Evolutionary conservation across 2,113 vertebrate genomes (phyloP).

Genomic region (Orientallactaga bullata): DNA sequence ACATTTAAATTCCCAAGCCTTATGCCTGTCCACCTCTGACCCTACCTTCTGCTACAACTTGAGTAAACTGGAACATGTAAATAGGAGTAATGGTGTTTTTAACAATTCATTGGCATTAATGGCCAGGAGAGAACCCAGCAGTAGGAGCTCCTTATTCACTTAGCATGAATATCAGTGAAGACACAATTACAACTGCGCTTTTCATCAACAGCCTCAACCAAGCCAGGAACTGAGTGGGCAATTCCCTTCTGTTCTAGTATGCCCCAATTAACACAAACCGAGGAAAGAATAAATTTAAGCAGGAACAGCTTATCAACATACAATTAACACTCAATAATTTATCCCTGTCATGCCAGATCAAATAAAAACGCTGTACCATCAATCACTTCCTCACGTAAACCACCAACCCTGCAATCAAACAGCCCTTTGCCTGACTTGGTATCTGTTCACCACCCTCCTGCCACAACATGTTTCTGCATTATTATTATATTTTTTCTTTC

Average conservation of each 20-base stretch:
- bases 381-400: slow-evolving; percentile 77
- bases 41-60: slow-evolving; percentile 73
- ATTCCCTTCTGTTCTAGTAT: slow-evolving; percentile 66
- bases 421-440: slow-evolving; percentile 67
- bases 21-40: slow-evolving; percentile 72
- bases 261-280: slow-evolving; percentile 66
- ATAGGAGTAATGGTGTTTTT: slow-evolving; percentile 50
- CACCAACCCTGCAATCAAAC: slow-evolving; percentile 47
- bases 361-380: slow-evolving; percentile 80
- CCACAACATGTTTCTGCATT: not conserved
- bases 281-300: slow-evolving; percentile 80
- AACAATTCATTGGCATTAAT: slow-evolving; percentile 36
- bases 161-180: slow-evolving; percentile 21
- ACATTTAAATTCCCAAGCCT: slow-evolving; percentile 58
- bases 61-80: slow-evolving; percentile 54
- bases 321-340: slow-evolving; percentile 79
- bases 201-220: slow-evolving; percentile 61
- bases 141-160: slow-evolving; percentile 23
- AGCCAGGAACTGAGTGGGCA: slow-evolving; percentile 71
- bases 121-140: not conserved
- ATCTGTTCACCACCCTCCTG: slow-evolving; percentile 66
- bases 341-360: slow-evolving; percentile 69
- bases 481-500: not conserved
- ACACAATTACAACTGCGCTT: slow-evolving; percentile 31
- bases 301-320: slow-evolving; percentile 76